phyloP scores from a whole-genome alignment of 2,113 vertebrate species.

The Upupa epops region DNA sequence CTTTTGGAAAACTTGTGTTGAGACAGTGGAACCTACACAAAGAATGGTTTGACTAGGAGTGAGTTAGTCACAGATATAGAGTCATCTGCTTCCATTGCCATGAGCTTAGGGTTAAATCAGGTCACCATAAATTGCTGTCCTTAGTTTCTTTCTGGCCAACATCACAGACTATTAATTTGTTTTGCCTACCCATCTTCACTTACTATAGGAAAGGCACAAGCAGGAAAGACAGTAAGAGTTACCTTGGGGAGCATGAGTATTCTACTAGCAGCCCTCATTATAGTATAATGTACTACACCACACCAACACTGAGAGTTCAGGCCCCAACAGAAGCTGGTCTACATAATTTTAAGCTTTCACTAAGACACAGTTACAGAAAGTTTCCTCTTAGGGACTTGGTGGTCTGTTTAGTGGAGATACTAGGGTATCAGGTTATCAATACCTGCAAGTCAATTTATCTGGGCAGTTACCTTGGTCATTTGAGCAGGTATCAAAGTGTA shows the following conservation, averaged over 20 bases:
- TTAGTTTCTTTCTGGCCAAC: not conserved
- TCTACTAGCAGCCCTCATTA: not conserved
- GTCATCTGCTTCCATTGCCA: accelerated
- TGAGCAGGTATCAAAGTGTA: not conserved
- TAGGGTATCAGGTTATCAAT: not conserved
- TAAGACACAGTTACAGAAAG: not conserved
- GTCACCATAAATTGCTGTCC: not conserved
- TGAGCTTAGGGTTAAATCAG: not conserved
- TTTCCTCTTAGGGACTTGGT: not conserved
- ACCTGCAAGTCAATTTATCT: not conserved
- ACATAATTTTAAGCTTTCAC: not conserved
- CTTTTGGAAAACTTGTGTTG: not conserved
- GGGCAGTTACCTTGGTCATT: not conserved
- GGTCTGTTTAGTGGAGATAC: not conserved
- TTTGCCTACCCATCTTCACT: not conserved
- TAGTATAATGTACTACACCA: not conserved
- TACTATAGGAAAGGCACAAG: not conserved
- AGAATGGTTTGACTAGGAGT: not conserved
- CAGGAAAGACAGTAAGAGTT: not conserved
- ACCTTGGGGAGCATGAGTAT: not conserved
- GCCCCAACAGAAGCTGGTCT: not conserved
- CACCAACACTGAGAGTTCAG: not conserved
- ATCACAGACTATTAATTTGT: not conserved
- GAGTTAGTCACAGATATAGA: not conserved
- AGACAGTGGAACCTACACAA: not conserved